These are phyloP conservation scores for Lasioglossum vierecki DNA, from an alignment of 2,888 invertebrate species.

Conservation along the genomic window DNA sequence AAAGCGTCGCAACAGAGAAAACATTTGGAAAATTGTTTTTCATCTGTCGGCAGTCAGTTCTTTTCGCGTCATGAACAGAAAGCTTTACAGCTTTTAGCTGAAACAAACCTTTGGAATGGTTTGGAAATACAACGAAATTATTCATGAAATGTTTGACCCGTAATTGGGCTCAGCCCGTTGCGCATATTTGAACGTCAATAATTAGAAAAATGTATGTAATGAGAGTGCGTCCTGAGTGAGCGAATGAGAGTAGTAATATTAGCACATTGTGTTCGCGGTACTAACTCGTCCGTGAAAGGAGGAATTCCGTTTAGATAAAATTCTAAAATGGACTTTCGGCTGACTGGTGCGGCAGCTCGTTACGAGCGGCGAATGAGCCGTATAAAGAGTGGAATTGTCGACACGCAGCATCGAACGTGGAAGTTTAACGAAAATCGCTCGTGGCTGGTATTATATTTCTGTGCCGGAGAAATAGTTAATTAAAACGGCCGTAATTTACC, in stretches of 20 bases:
- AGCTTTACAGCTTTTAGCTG: background rate
- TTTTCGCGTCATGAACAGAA: background rate
- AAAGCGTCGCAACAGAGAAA: no score
- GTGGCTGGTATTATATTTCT: conserved; percentile 44
- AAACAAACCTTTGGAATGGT: background rate
- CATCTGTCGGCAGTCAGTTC: background rate
- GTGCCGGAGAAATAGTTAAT: conserved; percentile 39
- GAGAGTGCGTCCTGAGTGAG: background rate
- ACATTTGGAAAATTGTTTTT: background rate
- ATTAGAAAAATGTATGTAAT: background rate
- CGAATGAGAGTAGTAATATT: background rate
- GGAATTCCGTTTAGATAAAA: background rate
- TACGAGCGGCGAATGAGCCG: conserved; percentile 21
- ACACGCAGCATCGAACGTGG: conserved; percentile 11
- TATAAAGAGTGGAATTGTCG: conserved; percentile 31
- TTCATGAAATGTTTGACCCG: background rate
- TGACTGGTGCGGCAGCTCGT: background rate
- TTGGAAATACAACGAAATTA: background rate
- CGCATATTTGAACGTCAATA: background rate
- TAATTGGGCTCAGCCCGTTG: background rate
- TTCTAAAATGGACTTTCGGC: background rate
- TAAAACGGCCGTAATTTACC: conserved; percentile 44
- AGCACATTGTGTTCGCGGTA: background rate
- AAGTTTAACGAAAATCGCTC: conserved; percentile 37
- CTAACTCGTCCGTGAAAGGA: background rate